A percentile compares a stretch with the other conserved stretches of the same genome.
These are phyloP conservation scores for Amblyraja radiata DNA, from an alignment of 2,797 vertebrate species.

Conservation along the genomic window DNA sequence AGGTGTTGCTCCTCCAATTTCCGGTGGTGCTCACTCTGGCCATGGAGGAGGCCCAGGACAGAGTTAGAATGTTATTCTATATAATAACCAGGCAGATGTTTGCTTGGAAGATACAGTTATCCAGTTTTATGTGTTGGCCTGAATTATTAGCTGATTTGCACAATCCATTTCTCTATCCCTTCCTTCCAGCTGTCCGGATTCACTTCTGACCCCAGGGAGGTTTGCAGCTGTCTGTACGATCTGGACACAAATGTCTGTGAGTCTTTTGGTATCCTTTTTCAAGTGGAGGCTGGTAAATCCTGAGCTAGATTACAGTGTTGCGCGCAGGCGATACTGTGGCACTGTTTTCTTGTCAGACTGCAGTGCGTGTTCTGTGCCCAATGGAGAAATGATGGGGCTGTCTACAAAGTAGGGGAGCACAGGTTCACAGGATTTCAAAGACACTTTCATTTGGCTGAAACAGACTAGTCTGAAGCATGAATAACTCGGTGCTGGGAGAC, in stretches of 20 bases:
- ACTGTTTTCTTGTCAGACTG: background rate
- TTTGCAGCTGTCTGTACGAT: slow-evolving; percentile 92
- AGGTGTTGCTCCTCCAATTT: too few species aligned
- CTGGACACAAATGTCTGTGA: slow-evolving; percentile 85
- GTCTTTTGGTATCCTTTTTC: slow-evolving; percentile 82
- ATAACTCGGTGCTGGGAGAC: background rate
- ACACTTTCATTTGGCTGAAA: too few species aligned
- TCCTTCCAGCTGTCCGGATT: slow-evolving; percentile 77
- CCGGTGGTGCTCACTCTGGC: too few species aligned
- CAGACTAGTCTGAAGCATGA: too few species aligned
- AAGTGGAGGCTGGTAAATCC: background rate
- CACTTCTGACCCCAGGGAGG: slow-evolving; percentile 85
- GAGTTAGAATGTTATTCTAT: background rate
- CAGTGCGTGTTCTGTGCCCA: background rate
- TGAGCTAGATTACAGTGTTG: background rate
- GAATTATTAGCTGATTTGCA: background rate
- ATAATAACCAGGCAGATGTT: background rate
- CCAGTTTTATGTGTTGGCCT: background rate
- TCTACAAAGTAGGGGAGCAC: background rate
- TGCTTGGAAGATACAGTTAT: background rate
- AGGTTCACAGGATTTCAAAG: too few species aligned
- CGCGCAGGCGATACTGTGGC: background rate
- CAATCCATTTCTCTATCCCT: too few species aligned
- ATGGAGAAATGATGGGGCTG: background rate
- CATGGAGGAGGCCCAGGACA: too few species aligned